Percentiles rank a stretch among this genome's conserved stretches.
phyloP scores from a whole-genome alignment of 2,888 invertebrate species.

The Carabus problematicus region DNA sequence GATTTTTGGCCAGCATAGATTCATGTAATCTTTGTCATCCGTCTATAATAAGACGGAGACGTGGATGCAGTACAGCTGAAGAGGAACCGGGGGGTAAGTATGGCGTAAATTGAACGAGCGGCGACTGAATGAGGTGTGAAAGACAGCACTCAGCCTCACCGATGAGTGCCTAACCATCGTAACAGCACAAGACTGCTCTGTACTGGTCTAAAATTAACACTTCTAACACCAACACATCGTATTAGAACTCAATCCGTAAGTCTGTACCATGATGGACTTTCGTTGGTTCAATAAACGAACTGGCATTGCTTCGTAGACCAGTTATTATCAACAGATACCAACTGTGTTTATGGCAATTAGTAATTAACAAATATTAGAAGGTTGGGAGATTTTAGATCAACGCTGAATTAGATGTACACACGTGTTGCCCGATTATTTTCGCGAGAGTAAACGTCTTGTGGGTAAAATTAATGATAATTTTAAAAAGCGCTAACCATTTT shows the following conservation, averaged over 20 bases:
- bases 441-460: background rate
- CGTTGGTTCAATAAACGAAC: too few relatives aligned
- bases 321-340: too few relatives aligned
- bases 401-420: slow-evolving; percentile 4
- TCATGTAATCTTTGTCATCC: too few relatives aligned
- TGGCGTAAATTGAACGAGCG: too few relatives aligned
- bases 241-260: too few relatives aligned
- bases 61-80: too few relatives aligned
- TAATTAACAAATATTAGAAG: background rate
- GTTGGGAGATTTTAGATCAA: slow-evolving; percentile 16
- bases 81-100: too few relatives aligned
- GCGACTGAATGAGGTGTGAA: slow-evolving; percentile 31
- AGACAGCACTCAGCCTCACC: slow-evolving; percentile 36
- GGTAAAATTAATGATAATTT: slow-evolving; percentile 35
- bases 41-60: too few relatives aligned
- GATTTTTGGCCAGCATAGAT: too few relatives aligned
- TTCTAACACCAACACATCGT: background rate
- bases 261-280: too few relatives aligned
- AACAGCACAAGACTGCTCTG: background rate
- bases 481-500: slow-evolving; percentile 30
- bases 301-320: too few relatives aligned
- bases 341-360: too few relatives aligned
- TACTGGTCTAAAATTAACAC: background rate
- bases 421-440: background rate
- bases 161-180: slow-evolving; percentile 24